Conservation (phyloP, 2,888 invertebrate species). For the Hermaeophaga mercurialis region DNA sequence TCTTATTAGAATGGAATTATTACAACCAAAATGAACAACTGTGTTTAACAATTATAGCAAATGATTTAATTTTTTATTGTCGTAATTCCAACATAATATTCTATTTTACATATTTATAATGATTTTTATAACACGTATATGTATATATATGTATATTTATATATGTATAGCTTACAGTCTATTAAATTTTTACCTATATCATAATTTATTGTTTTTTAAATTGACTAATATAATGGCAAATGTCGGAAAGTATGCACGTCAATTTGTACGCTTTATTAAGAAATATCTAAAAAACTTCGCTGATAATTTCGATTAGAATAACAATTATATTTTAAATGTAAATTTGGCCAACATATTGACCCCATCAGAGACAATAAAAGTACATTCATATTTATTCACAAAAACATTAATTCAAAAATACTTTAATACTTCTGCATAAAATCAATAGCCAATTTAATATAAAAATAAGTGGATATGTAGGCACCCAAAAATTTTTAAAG, state of each 20-base stretch:
- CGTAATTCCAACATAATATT: constrained; percentile 16
- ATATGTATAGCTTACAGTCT: constrained; percentile 10
- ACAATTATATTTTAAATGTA: too few relatives aligned
- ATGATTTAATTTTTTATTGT: constrained; percentile 24
- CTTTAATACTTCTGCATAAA: too few relatives aligned
- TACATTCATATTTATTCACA: too few relatives aligned
- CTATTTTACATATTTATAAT: constrained; percentile 23
- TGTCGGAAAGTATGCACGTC: neutral
- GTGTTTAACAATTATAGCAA: constrained; percentile 1
- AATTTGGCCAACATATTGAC: too few relatives aligned
- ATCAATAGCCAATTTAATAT: too few relatives aligned
- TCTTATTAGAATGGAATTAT: constrained; percentile 16
- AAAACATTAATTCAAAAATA: too few relatives aligned
- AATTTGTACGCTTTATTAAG: too few relatives aligned
- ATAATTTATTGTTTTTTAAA: constrained; percentile 15
- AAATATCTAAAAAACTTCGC: too few relatives aligned
- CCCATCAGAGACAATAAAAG: too few relatives aligned
- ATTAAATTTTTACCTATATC: constrained; percentile 17
- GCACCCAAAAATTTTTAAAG: too few relatives aligned
- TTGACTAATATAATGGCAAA: constrained; percentile 20
- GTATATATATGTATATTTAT: constrained; percentile 11
- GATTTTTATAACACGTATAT: constrained; percentile 14
- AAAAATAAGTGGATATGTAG: too few relatives aligned
- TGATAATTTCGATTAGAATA: too few relatives aligned
- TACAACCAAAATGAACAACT: constrained; percentile 2